Percentiles rank a stretch among this genome's conserved stretches.
phyloP scores from a whole-genome alignment of 1,140 invertebrate species.

The Caenorhabditis brenneri region DNA sequence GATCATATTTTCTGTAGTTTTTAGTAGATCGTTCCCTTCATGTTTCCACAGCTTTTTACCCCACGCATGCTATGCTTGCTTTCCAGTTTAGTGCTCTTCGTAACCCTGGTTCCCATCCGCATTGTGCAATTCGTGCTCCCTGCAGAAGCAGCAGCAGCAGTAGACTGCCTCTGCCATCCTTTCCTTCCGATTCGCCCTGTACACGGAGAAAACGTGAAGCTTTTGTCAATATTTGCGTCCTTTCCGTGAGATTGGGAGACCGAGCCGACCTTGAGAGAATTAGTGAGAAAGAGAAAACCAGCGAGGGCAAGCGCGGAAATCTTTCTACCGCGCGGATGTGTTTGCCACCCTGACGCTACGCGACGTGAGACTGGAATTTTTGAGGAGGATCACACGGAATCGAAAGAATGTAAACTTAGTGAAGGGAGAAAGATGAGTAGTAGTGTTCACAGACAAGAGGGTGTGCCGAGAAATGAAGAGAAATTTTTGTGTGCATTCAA shows the following conservation, averaged over 20 bases:
- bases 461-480: not conserved
- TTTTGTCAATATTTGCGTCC: constrained; percentile 33
- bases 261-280: not conserved
- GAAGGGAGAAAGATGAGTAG: not conserved
- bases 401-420: not conserved
- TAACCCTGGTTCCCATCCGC: constrained; percentile 20
- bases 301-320: constrained; percentile 2
- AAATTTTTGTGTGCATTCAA: constrained; percentile 10
- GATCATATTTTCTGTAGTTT: not conserved
- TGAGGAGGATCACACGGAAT: not conserved
- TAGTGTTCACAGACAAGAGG: not conserved
- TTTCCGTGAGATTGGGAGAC: not conserved
- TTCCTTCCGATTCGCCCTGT: constrained; percentile 24
- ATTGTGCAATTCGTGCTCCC: constrained; percentile 4
- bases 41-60: constrained; percentile 14
- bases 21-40: not conserved
- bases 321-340: constrained; percentile 25
- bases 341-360: not conserved
- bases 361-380: constrained; percentile 39
- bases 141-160: not conserved
- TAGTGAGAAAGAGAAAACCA: not conserved
- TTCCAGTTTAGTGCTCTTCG: constrained; percentile 12
- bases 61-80: not conserved
- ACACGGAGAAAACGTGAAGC: constrained; percentile 41
- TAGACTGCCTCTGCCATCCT: not conserved